Evolutionary conservation across 37 sponge, comb jelly and placozoan species (phyloP).

Genomic region (Axinella damicornis): DNA sequence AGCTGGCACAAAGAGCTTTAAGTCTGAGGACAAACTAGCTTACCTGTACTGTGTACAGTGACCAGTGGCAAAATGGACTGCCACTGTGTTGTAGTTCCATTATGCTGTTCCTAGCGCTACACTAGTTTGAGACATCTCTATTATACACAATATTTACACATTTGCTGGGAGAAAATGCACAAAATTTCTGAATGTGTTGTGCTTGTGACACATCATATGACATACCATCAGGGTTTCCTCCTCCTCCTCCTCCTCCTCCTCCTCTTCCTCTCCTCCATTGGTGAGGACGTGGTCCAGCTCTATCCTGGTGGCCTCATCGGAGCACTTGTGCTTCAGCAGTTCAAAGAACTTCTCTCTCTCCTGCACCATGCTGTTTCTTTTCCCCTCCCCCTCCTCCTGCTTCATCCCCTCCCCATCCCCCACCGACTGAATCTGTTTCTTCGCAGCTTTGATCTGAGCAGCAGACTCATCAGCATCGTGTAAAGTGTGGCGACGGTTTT

Average conservation of each 20-base stretch:
- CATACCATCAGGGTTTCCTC: background rate
- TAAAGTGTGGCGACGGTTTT: slow-evolving; percentile 49
- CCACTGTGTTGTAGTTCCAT: too few relatives aligned
- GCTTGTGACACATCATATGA: too few relatives aligned
- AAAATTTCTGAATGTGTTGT: too few relatives aligned
- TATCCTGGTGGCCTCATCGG: slow-evolving; percentile 26
- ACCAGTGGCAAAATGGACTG: too few relatives aligned
- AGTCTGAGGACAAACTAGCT: too few relatives aligned
- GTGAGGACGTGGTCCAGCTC: background rate
- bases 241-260: background rate
- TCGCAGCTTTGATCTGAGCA: slow-evolving; percentile 18
- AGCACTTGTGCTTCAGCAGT: slow-evolving; percentile 32
- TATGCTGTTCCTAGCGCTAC: too few relatives aligned
- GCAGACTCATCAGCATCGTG: slow-evolving; percentile 31
- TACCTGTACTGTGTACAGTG: too few relatives aligned
- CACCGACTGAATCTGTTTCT: background rate
- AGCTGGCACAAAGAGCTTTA: too few relatives aligned
- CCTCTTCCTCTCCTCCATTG: background rate
- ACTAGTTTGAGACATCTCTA: too few relatives aligned
- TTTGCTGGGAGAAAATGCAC: too few relatives aligned
- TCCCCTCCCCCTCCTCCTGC: slow-evolving; percentile 14
- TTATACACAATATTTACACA: too few relatives aligned
- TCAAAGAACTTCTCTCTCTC: slow-evolving; percentile 61
- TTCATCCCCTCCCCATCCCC: background rate
- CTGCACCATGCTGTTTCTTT: slow-evolving; percentile 14